A percentile compares a stretch with the other conserved stretches of the same genome.
These are phyloP conservation scores for Oncorhynchus tshawytscha DNA, from an alignment of 2,113 vertebrate species.

Conservation along the genomic window DNA sequence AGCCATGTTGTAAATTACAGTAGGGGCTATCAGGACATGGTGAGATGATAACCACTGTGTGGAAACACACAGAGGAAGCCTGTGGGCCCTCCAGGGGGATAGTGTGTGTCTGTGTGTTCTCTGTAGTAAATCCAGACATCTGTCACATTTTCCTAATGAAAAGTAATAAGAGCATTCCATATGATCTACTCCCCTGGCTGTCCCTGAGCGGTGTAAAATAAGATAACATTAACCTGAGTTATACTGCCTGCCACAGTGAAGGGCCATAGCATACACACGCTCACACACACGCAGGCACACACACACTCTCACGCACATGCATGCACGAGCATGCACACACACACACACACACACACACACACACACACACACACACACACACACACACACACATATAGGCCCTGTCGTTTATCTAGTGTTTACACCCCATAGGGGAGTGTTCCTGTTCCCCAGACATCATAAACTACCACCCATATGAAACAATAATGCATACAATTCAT, in stretches of 20 bases:
- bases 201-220: slow-evolving; percentile 61
- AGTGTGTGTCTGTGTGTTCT: background rate
- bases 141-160: slow-evolving; percentile 72
- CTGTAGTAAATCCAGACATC: slow-evolving; percentile 42
- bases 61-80: background rate
- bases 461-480: slow-evolving; percentile 51
- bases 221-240: slow-evolving; percentile 71
- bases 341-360: background rate
- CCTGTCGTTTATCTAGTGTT: slow-evolving; percentile 46
- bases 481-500: slow-evolving; percentile 51
- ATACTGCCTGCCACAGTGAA: slow-evolving; percentile 57
- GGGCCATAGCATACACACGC: slow-evolving; percentile 28
- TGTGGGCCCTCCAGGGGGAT: background rate
- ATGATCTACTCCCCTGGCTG: slow-evolving; percentile 62
- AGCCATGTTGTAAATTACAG: background rate
- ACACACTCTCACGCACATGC: no score
- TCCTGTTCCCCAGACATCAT: slow-evolving; percentile 41
- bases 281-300: no score
- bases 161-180: slow-evolving; percentile 64
- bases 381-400: background rate
- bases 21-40: background rate
- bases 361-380: background rate
- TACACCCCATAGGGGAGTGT: slow-evolving; percentile 40
- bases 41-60: background rate
- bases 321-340: background rate